phyloP scores from a whole-genome alignment of 1,140 invertebrate genomes.

The Dendroctonus valens region DNA sequence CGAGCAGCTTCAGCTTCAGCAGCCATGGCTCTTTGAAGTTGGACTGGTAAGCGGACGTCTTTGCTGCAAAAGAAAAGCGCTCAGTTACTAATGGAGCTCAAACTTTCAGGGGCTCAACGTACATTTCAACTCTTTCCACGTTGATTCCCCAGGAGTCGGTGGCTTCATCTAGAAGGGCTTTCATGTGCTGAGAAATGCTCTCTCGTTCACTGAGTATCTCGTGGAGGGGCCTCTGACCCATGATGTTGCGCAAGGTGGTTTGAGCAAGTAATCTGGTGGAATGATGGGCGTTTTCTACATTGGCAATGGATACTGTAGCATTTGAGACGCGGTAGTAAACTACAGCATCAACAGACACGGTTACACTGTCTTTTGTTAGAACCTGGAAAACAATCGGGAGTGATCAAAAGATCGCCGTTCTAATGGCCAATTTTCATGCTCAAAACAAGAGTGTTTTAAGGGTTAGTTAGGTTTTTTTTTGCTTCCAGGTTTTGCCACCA shows the following conservation, averaged over 20 bases:
- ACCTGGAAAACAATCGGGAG: constrained; percentile 60
- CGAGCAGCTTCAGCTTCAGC: constrained; percentile 87
- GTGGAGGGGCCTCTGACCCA: constrained; percentile 91
- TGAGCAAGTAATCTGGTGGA: constrained; percentile 85
- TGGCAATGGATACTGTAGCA: constrained; percentile 93
- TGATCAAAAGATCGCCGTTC: no score
- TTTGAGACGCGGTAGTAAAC: constrained; percentile 94
- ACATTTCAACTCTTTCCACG: constrained; percentile 95
- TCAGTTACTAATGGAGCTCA: background rate
- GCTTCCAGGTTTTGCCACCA: no score
- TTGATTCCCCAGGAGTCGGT: constrained; percentile 97
- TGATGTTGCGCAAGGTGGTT: constrained; percentile 90
- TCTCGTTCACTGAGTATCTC: constrained; percentile 95
- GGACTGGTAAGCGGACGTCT: constrained; percentile 85
- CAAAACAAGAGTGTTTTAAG: no score
- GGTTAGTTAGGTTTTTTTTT: no score
- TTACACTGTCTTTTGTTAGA: constrained; percentile 91
- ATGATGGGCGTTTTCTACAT: constrained; percentile 95
- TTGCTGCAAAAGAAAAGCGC: constrained; percentile 61
- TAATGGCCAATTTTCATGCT: no score
- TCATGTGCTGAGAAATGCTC: constrained; percentile 86
- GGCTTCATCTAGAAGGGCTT: constrained; percentile 82
- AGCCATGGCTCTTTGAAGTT: constrained; percentile 88
- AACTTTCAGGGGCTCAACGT: constrained; percentile 50
- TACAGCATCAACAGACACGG: constrained; percentile 91